Base-by-base conservation (phyloP, 2,888 invertebrate genomes). In the Latrodectus elegans region DNA sequence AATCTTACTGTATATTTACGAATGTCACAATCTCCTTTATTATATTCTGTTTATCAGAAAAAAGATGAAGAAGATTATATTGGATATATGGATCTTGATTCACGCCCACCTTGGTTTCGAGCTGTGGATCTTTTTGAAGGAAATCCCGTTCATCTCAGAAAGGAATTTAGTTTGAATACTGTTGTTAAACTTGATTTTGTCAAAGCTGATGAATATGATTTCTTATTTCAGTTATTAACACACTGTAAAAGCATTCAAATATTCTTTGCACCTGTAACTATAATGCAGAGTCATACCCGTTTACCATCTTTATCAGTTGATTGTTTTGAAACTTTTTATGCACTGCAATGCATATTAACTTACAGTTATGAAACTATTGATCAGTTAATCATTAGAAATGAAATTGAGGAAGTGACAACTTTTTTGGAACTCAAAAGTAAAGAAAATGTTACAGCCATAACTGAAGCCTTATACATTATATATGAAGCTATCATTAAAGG, bases 311-410 rank as follows among this genome's bases (percentile, higher is more conserved):
- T 53, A 4, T 8, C 17, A 38, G 11, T 70, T 11, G 60, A 68
- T 26, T 70, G 68, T 17, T 89, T 89, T 81, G 77, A 86, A 9
- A 88, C 83, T 64, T 76, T 65, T 67, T 89, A 89, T 70, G 88
- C 83, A 4, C 55, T 88, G 10, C 86, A 87, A 52, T 85, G 86
- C 64, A 26, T 88, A 55, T n/a, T 80, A 9, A 84, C 86, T 4
- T 55, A 60, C 8, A 88, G 86, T 17, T 76, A 49, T 67, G 84
- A 89, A 53, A 12, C 80, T 26, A 12, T 14, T 8, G 85, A 83
- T 65, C 86, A 88, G 22, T 49, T 89, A 15, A 51, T 52, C 14
- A 9, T 38, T 6, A 17, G 60, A 11, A 71, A 74, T 4, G 78
- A 72, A 72, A n/a, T 64, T 8, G 64, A 85, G 0, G 64, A 52